Percentiles rank a stretch among this genome's conserved stretches.
phyloP scores from a whole-genome alignment of 2,888 invertebrate species.

The Tetranychus piercei region DNA sequence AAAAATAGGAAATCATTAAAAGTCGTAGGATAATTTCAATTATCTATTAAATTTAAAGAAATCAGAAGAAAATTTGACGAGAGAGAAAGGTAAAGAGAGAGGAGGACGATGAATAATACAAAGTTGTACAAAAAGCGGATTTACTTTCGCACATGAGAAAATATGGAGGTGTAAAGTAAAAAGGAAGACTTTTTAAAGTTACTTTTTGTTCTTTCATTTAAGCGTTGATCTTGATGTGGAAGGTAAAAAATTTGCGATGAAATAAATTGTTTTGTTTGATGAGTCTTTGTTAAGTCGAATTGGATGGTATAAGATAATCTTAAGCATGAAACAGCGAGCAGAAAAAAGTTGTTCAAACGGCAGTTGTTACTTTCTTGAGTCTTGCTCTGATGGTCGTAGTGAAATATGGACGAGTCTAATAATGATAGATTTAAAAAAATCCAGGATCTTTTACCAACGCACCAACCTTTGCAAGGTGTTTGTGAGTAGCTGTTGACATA shows the following conservation, averaged over 20 bases:
- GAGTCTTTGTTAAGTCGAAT: background rate
- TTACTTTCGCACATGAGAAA: background rate
- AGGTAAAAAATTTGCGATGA: background rate
- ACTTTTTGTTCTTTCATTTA: background rate
- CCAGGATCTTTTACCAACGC: background rate
- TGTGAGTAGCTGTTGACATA: background rate
- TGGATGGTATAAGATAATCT: background rate
- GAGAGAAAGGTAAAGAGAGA: too few species aligned
- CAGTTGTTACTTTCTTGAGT: background rate
- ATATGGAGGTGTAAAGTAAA: background rate
- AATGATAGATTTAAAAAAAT: background rate
- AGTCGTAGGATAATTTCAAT: too few species aligned
- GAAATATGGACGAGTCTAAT: background rate
- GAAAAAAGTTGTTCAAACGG: slow-evolving; percentile 1
- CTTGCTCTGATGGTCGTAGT: background rate
- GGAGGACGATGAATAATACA: background rate
- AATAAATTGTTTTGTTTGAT: background rate
- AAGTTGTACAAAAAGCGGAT: background rate
- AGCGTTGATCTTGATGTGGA: background rate
- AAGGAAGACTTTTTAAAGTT: background rate
- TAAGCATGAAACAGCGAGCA: background rate
- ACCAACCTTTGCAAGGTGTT: background rate
- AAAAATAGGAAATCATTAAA: too few species aligned
- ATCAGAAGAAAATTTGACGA: too few species aligned
- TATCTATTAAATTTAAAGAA: too few species aligned